Evolutionary conservation across 2,113 vertebrate genomes (phyloP).

Genomic region (Spea multiplicata): DNA sequence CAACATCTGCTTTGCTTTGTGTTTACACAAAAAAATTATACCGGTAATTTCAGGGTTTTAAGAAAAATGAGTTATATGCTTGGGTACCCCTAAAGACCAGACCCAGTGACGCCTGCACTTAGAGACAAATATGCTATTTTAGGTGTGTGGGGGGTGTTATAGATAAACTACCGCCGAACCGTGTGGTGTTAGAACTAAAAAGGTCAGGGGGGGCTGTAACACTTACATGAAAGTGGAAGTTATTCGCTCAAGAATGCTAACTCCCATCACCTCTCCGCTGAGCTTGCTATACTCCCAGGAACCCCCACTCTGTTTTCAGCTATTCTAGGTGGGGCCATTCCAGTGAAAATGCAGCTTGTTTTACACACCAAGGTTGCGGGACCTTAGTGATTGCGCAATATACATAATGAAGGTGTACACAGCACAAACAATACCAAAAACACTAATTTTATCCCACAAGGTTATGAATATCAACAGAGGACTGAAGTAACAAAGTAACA

Average conservation of each 20-base stretch:
- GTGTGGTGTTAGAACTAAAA: slow-evolving; percentile 25
- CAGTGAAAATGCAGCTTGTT: not conserved
- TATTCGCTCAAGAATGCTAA: slow-evolving; percentile 10
- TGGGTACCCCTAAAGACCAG: not conserved
- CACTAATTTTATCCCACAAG: too few species aligned
- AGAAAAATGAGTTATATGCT: not conserved
- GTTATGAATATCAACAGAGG: too few species aligned
- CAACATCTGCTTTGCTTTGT: not conserved
- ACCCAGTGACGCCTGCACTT: not conserved
- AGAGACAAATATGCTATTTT: slow-evolving; percentile 6
- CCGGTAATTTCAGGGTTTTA: not conserved
- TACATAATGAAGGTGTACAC: not conserved
- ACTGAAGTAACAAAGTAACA: too few species aligned
- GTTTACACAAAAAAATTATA: not conserved
- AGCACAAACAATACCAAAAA: not conserved
- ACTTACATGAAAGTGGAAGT: not conserved
- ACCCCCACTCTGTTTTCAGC: not conserved
- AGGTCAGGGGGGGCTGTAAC: not conserved
- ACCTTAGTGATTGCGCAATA: slow-evolving; percentile 7
- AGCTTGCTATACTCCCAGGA: not conserved
- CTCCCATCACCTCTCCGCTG: not conserved
- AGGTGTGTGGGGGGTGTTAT: slow-evolving; percentile 4
- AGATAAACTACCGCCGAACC: slow-evolving; percentile 27
- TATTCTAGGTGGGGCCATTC: slow-evolving; percentile 9
- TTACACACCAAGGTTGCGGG: not conserved